These are phyloP conservation scores for Teleiodes luculella DNA, from an alignment of 2,888 invertebrate genomes.

Conservation along the genomic window DNA sequence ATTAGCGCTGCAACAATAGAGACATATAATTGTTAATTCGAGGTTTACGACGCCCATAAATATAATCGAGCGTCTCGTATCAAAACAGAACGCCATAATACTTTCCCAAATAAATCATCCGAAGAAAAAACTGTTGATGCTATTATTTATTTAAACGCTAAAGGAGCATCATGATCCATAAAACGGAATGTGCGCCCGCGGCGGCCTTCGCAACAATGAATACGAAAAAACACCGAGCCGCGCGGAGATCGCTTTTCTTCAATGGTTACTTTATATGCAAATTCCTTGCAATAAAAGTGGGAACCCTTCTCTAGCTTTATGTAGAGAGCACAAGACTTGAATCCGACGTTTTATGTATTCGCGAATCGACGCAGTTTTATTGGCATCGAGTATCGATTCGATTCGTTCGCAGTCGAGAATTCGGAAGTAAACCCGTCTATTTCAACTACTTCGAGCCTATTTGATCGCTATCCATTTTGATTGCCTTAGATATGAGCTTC, in stretches of 20 bases:
- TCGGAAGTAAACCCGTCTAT: constrained; percentile 67
- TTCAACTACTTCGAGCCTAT: constrained; percentile 62
- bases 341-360: constrained; percentile 75
- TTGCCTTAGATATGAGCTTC: constrained; percentile 52
- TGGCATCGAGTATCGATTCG: constrained; percentile 74
- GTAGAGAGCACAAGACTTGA: constrained; percentile 68
- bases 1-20: constrained; percentile 24
- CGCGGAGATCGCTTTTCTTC: constrained; percentile 76
- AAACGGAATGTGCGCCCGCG: constrained; percentile 60
- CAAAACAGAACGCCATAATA: constrained; percentile 42
- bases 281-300: constrained; percentile 73
- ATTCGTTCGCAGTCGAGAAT: constrained; percentile 57
- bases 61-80: constrained; percentile 46
- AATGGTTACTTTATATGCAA: constrained; percentile 80
- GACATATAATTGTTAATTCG: constrained; percentile 20
- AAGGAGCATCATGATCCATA: constrained; percentile 69
- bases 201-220: constrained; percentile 73
- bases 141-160: constrained; percentile 70
- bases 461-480: constrained; percentile 68
- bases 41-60: constrained; percentile 45
- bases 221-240: constrained; percentile 66
- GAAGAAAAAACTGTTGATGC: constrained; percentile 64
- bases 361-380: constrained; percentile 75
- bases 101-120: constrained; percentile 57
- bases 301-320: constrained; percentile 77